These are phyloP conservation scores for Polyodon spathula DNA, from an alignment of 2,113 vertebrate genomes.

Conservation along the genomic window DNA sequence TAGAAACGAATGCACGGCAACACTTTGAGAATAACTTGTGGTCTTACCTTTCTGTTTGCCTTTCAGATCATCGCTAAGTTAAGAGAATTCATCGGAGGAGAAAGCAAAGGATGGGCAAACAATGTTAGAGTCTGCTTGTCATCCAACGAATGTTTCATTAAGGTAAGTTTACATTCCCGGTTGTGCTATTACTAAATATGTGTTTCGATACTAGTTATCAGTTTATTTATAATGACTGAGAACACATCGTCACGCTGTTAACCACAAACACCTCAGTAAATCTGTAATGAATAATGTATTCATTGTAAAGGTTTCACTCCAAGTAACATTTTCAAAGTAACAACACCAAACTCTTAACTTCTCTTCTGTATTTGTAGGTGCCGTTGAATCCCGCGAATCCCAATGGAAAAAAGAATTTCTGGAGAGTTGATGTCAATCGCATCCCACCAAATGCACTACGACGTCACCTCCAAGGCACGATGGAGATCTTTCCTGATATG, in stretches of 20 bases:
- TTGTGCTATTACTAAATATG: no score
- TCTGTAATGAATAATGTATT: not conserved
- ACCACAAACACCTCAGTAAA: not conserved
- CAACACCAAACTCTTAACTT: no score
- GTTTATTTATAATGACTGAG: not conserved
- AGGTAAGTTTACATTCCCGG: no score
- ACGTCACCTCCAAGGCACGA: slow-evolving; percentile 43
- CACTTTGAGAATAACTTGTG: not conserved
- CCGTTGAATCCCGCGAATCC: slow-evolving; percentile 28
- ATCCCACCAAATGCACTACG: slow-evolving; percentile 42
- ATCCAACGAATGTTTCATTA: slow-evolving; percentile 44
- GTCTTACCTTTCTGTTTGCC: not conserved
- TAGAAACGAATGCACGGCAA: not conserved
- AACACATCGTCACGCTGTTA: not conserved
- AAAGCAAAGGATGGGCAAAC: slow-evolving; percentile 35
- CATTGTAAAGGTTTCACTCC: not conserved
- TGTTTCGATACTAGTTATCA: no score
- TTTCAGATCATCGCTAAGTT: slow-evolving; percentile 44
- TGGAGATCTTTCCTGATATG: slow-evolving; percentile 36
- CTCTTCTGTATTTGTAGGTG: slow-evolving; percentile 31
- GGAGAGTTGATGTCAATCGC: slow-evolving; percentile 35
- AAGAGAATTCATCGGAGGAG: slow-evolving; percentile 22
- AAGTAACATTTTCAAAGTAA: not conserved
- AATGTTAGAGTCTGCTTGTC: slow-evolving; percentile 50
- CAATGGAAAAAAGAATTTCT: slow-evolving; percentile 43